Evolutionary conservation across 2,113 vertebrate species (phyloP).

Genomic region (Sisor rabdophorus): DNA sequence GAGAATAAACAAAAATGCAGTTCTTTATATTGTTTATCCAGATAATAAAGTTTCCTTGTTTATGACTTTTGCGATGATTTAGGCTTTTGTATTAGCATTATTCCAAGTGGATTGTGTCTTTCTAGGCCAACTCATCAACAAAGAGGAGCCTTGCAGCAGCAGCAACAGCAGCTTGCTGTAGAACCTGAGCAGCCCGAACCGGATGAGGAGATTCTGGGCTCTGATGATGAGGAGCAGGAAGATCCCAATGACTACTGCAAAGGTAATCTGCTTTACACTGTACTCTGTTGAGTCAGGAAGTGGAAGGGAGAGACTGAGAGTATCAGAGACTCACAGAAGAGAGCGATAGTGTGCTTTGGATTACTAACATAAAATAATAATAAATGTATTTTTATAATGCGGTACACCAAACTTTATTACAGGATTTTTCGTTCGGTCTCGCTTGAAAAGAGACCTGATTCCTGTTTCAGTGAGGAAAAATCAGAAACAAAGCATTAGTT

Average conservation of each 20-base stretch:
- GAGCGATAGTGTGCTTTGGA: too few species aligned
- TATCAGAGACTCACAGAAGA: too few species aligned
- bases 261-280: conserved; percentile 64
- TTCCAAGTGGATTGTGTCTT: conserved; percentile 6
- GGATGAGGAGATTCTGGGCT: conserved; percentile 94
- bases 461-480: background rate
- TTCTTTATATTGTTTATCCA: background rate
- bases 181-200: conserved; percentile 85
- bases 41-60: background rate
- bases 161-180: conserved; percentile 73
- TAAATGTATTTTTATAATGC: too few species aligned
- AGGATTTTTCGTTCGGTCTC: background rate
- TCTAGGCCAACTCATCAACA: conserved; percentile 80
- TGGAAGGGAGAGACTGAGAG: too few species aligned
- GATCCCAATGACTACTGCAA: conserved; percentile 98
- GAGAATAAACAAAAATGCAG: background rate
- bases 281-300: too few species aligned
- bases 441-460: background rate
- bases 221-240: conserved; percentile 98
- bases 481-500: background rate
- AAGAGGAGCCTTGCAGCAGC: conserved; percentile 73
- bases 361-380: too few species aligned
- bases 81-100: background rate
- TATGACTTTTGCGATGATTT: background rate
- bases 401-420: background rate